Evolutionary conservation across 1,140 invertebrate species (phyloP).

Genomic region (Tetramorium parvispinum): DNA sequence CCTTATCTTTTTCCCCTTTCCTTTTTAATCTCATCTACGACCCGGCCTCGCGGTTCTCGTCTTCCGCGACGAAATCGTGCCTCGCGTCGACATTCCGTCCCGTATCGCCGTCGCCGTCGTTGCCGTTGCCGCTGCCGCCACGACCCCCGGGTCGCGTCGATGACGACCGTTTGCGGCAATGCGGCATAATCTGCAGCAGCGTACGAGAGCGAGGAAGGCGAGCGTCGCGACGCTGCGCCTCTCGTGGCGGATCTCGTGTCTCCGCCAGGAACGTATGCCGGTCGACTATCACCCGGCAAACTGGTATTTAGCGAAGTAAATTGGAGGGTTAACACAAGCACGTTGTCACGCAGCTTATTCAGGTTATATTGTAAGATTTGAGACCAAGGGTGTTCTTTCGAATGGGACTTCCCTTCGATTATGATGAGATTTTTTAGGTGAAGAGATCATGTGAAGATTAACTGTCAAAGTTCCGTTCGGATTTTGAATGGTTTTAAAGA

Average conservation of each 20-base stretch:
- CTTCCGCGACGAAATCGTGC: slow-evolving; percentile 35
- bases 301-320: not conserved
- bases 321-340: not conserved
- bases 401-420: no score
- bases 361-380: no score
- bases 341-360: not conserved
- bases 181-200: slow-evolving; percentile 78
- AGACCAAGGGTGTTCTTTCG: no score
- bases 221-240: slow-evolving; percentile 71
- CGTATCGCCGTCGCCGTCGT: not conserved
- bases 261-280: slow-evolving; percentile 26
- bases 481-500: no score
- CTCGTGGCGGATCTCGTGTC: slow-evolving; percentile 59
- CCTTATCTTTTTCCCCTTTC: not conserved
- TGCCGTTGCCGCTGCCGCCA: not conserved
- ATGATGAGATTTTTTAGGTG: no score
- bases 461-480: no score
- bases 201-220: slow-evolving; percentile 59
- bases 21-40: slow-evolving; percentile 2
- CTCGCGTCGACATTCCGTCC: slow-evolving; percentile 15
- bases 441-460: no score
- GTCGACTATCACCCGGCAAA: not conserved
- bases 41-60: not conserved
- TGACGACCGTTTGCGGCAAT: slow-evolving; percentile 73
- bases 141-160: slow-evolving; percentile 39